Evolutionary conservation across 2,888 invertebrate genomes (phyloP), one percentile per base, ranked within the genome.

Genomic region (Macrosoma leucophasiata): DNA sequence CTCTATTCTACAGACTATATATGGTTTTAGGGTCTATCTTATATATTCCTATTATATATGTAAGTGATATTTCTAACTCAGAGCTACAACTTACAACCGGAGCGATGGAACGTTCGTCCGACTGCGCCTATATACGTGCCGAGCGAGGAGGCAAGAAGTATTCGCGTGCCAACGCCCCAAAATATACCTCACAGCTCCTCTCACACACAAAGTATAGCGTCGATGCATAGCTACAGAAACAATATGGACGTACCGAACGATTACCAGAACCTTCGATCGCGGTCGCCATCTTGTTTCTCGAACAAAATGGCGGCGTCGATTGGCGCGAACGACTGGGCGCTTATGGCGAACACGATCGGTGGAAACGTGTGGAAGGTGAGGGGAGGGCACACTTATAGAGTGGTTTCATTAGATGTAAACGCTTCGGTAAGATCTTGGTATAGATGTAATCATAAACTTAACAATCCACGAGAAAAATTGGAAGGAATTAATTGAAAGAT

Each of bases 271-370:
- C 63, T 79, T 49, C 66, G 84, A 39, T 84, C 85, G 46, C 77
- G 84, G 50, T 84, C 84, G 72, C 85, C 85, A 74, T 84, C 84
- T 74, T 85, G 82, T 64, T 84, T 81, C 37, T 84, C 84, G 0
- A 84, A 82, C 66, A 85, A 85, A 43, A 84, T 84, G 85, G 76
- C 79, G 53, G 72, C 81, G 41, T 76, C 81, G 41, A 71, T 76
- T 64, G 79, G 81, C 67, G 71, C 71, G 48, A 81, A 79, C 69
- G 84, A 82, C 52, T 85, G 85, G 85, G 75, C 79, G 52, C 62
- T 78, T 43, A 70, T 79, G 66, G 73, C 77, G 56, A 81, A 77
- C 48, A 65, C 72, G 35, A 66, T 66, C 43, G 65, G 74, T 50
- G 52, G 55, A 46, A 72, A 63, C 56, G 69, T 76, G 39, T 85